Evolutionary conservation across 2,797 vertebrate species (phyloP).

Genomic region (Holocentrus rufus): DNA sequence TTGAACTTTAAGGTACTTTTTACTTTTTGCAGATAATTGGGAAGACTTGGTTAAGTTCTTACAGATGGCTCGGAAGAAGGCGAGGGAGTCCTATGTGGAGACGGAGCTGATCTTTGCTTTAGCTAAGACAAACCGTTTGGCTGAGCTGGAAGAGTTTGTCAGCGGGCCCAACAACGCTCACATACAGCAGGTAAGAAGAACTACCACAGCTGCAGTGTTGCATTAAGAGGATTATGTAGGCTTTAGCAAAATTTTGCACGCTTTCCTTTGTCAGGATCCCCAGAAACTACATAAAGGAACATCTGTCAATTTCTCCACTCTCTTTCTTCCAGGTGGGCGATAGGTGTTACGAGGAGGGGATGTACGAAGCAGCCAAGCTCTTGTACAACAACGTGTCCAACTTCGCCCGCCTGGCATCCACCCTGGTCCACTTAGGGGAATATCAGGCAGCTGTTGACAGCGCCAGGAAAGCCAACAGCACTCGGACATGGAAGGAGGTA

Average conservation of each 20-base stretch:
- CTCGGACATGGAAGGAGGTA: conserved; percentile 95
- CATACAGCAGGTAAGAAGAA: conserved; percentile 86
- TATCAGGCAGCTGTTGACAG: conserved; percentile 95
- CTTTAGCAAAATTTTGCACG: neutral
- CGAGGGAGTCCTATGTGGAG: conserved; percentile 90
- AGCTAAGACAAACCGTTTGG: conserved; percentile 92
- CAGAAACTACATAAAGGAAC: no score
- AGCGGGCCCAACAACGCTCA: conserved; percentile 91
- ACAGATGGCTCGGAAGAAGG: conserved; percentile 93
- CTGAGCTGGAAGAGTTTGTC: conserved; percentile 92
- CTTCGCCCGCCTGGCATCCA: conserved; percentile 91
- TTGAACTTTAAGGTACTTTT: conserved; percentile 46
- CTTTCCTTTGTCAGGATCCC: neutral
- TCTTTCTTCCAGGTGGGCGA: conserved; percentile 72
- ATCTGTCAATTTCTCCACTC: neutral
- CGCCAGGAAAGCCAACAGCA: conserved; percentile 93
- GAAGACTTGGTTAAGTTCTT: conserved; percentile 94
- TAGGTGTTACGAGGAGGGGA: conserved; percentile 90
- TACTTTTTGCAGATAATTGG: conserved; percentile 84
- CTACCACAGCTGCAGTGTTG: neutral
- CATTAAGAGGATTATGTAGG: neutral
- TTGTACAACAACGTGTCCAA: conserved; percentile 93
- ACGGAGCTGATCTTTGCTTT: conserved; percentile 93
- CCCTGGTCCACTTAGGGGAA: conserved; percentile 92
- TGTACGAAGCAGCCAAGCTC: conserved; percentile 93